Evolutionary conservation across 2,113 vertebrate species (phyloP), one percentile per base, ranked within the genome.

Genomic region (Pogonocichla stellata): DNA sequence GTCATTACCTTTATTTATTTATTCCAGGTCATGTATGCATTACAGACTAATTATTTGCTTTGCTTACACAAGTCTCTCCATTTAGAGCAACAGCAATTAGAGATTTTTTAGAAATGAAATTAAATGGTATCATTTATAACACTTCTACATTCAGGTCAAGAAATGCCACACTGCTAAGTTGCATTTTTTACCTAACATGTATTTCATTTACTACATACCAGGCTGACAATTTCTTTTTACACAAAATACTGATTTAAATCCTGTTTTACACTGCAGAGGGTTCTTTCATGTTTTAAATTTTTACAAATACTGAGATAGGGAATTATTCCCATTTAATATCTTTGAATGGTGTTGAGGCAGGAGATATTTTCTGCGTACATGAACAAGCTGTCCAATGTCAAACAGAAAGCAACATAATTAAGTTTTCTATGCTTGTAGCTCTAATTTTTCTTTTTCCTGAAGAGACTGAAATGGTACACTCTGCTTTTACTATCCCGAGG

Each of bases 21-120:
- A 70, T 95, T 96, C 56, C 77, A 69, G 86, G 86, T 83, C 67
- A 53, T 42, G 58, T 29, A 86, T 80, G 56, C 74, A 65, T 90
- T 91, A 77, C 31, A 90, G 58, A 60, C 18, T 93, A 95, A 95
- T 94, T 91, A 81, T 71, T 88, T 95, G 43, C 51, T 90, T 96
- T 94, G 57, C 72, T 94, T 90, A 87, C 86, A 91, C 43, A 94
- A 88, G 58, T 81, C 10, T 43, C 77, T 93, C 26, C 3, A 23
- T 80, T 92, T 92, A 90, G 51, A 94, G 65, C 29, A 53, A 9
- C 8, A 84, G 36, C 18, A 90, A 92, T 82, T 80, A 73, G 61
- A 77, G 65, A 71, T 82, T 88, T 92, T 92, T 86, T 45, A 53
- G 78, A 95, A 36, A 77, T 57, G 12, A 91, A 94, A 90, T 90